These are phyloP conservation scores for Rhizomys pruinosus DNA, from an alignment of 2,113 vertebrate species.

Conservation along the genomic window DNA sequence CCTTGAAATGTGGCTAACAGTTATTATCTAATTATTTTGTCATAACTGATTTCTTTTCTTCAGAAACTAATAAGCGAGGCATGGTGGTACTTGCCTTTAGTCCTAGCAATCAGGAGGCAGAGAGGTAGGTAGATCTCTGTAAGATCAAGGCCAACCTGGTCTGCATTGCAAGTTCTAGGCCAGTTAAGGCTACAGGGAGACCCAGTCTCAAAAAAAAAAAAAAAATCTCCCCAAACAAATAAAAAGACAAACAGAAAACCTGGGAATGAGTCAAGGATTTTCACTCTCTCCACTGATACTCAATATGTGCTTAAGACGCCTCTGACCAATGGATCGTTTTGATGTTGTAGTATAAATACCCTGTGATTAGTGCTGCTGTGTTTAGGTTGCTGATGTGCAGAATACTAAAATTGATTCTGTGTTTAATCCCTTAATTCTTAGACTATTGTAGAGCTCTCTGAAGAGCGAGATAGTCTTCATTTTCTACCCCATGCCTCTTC, in stretches of 20 bases:
- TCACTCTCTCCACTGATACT: too few relatives aligned
- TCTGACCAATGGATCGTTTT: slow-evolving; percentile 51
- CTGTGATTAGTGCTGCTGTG: neutral
- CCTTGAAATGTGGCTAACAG: slow-evolving; percentile 24
- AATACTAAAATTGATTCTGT: neutral
- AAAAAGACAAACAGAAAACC: too few relatives aligned
- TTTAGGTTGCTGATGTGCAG: slow-evolving; percentile 30
- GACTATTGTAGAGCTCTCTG: slow-evolving; percentile 96
- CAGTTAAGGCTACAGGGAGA: too few relatives aligned
- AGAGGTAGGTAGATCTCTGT: too few relatives aligned
- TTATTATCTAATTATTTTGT: slow-evolving; percentile 43
- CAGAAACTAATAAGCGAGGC: neutral
- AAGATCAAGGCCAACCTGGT: too few relatives aligned
- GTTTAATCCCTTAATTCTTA: slow-evolving; percentile 77
- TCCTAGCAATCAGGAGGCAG: too few relatives aligned
- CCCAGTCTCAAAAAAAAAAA: too few relatives aligned
- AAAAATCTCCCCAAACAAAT: too few relatives aligned
- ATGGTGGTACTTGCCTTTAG: too few relatives aligned
- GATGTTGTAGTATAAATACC: neutral
- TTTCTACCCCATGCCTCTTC: slow-evolving; percentile 89
- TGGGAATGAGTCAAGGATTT: too few relatives aligned
- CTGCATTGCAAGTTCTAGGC: too few relatives aligned
- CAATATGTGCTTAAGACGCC: neutral
- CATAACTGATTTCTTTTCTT: slow-evolving; percentile 48
- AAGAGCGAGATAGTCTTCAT: slow-evolving; percentile 96